phyloP scores from a whole-genome alignment of 2,113 vertebrate genomes.

The Gavia stellata region DNA sequence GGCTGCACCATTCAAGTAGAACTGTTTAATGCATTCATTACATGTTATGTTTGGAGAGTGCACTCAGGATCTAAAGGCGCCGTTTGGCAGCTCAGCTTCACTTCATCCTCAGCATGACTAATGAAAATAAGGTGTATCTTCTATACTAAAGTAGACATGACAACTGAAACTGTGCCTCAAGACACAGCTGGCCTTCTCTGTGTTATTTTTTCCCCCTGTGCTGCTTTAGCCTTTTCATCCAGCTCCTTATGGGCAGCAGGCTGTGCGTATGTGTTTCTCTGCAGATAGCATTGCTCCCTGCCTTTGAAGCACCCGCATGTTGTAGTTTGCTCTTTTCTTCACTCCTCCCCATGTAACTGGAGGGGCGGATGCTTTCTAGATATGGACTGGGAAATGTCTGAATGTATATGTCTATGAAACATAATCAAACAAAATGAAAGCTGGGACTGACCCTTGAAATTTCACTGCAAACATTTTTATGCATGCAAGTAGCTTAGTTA shows the following conservation, averaged over 20 bases:
- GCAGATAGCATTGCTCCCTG: neutral
- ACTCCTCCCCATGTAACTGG: neutral
- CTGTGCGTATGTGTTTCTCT: slow-evolving; percentile 6
- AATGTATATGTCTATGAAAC: neutral
- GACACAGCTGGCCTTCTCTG: slow-evolving; percentile 1
- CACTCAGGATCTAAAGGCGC: neutral
- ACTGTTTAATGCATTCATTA: neutral
- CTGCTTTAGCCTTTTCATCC: neutral
- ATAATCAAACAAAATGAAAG: slow-evolving; percentile 3
- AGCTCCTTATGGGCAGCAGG: neutral
- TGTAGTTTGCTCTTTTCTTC: slow-evolving; percentile 2
- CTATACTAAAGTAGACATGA: neutral
- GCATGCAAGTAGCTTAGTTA: neutral
- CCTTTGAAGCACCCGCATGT: neutral
- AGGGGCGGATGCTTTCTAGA: neutral
- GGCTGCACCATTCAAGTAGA: neutral
- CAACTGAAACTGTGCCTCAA: neutral
- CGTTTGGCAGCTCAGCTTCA: neutral
- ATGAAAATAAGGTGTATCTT: slow-evolving; percentile 14
- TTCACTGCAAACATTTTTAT: neutral
- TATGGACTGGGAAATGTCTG: neutral
- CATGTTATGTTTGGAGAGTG: neutral
- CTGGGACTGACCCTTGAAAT: neutral
- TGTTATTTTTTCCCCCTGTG: neutral
- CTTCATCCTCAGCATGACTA: neutral